These are phyloP conservation scores for Pseudomyrmex pallidus DNA, from an alignment of 1,140 invertebrate genomes.

Conservation along the genomic window DNA sequence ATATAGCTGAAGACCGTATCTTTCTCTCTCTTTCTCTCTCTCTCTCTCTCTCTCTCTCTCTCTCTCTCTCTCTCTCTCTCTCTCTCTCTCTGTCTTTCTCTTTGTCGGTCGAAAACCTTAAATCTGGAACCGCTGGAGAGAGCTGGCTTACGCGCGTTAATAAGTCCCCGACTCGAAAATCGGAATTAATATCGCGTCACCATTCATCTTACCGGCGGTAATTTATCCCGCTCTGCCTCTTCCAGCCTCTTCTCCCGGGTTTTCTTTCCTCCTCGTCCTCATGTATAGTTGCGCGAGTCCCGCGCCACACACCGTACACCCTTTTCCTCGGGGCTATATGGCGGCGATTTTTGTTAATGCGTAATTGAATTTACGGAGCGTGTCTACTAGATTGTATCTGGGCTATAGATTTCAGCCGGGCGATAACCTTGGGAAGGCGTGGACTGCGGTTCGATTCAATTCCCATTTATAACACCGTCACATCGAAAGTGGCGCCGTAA, in stretches of 20 bases:
- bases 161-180: constrained; percentile 62
- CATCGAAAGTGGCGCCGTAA: constrained; percentile 75
- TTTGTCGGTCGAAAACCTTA: constrained; percentile 15
- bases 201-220: constrained; percentile 73
- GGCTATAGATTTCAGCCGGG: constrained; percentile 75
- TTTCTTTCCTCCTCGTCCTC: not conserved
- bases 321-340: constrained; percentile 40
- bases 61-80: too few species aligned
- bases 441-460: constrained; percentile 80
- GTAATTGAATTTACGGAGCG: constrained; percentile 83
- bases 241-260: constrained; percentile 8
- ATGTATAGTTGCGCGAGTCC: constrained; percentile 15
- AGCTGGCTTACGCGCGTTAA: constrained; percentile 38
- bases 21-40: too few species aligned
- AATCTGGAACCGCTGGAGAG: constrained; percentile 20
- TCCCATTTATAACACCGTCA: constrained; percentile 80
- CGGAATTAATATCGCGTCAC: constrained; percentile 72
- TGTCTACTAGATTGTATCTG: constrained; percentile 82
- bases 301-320: constrained; percentile 16
- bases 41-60: too few species aligned
- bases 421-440: constrained; percentile 80
- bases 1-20: not conserved
- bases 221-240: constrained; percentile 72
- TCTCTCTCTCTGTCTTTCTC: too few species aligned
- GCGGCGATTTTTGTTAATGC: constrained; percentile 81